Evolutionary conservation across 1,140 invertebrate species (phyloP), one percentile per base, ranked within the genome.

Genomic region (Calosoma granatense): DNA sequence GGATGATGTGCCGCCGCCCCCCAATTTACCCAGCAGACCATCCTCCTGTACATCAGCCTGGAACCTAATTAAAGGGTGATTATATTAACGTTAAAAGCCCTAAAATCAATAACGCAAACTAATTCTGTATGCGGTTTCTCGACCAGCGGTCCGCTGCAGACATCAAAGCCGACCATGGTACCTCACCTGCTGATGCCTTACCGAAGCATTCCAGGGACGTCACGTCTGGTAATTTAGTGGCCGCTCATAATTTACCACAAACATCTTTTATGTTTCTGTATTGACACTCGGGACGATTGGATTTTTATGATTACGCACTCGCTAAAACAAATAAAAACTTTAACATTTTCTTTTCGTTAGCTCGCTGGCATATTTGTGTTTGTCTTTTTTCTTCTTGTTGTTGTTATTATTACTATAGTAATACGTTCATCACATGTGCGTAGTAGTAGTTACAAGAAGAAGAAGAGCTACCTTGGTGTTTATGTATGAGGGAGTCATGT

Each of bases 91-190:
- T 47, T 47, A 47, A 47, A 47, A 47, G 41, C 41, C 41, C 41
- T 47, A 47, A 47, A 47, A 47, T 47, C 41, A 47, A 47, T 47
- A 47, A 47, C 41, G 41, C 41, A 47, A 47, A 47, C 41, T 47
- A 47, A 47, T 47, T 47, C 17, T 17, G 41, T 47, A 47, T 47
- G 41, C 41, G 41, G 26, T 30, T 30, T 30, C n/a, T n/a, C 26
- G 26, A 14, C 17, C 41, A 17, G 9, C 15, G 41, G 6, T 17
- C 41, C 3, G 6, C 41, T 4, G 9, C 15, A 17, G 41, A 47
- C 41, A 47, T 47, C 41, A 47, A 47, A 47, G 41, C 6, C 15
- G 17, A 17, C 14, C 26, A 30, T 6, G 14, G 26, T 4, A 14
- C 26, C 17, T 47, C 41, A 47, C 41, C 41, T 47, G 41, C 41